Percentiles rank a stretch among this genome's conserved stretches.
Evolutionary conservation across 1,140 invertebrate species (phyloP).

Genomic region (Drosophila tristis): DNA sequence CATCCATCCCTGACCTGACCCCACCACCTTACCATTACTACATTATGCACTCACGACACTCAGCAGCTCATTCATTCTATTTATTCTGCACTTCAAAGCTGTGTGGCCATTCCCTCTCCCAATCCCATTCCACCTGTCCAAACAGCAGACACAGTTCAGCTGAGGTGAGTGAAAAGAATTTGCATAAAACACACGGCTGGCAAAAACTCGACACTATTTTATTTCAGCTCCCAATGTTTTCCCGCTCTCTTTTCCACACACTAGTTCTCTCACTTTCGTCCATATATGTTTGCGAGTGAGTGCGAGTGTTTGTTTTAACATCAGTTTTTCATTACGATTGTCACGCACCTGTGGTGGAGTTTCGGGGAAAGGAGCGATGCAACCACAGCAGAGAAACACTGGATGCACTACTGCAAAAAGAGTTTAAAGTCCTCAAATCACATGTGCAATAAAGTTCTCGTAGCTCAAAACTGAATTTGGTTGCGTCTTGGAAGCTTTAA

Average conservation of each 20-base stretch:
- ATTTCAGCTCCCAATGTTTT: conserved; percentile 50
- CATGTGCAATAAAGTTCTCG: conserved; percentile 45
- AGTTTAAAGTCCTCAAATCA: conserved; percentile 12
- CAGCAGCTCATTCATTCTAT: conserved; percentile 76
- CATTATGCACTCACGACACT: conserved; percentile 77
- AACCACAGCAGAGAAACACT: conserved; percentile 17
- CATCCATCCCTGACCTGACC: not conserved
- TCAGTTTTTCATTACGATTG: conserved; percentile 72
- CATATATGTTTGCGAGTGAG: conserved; percentile 11
- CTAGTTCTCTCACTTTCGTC: not conserved
- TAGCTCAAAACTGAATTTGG: conserved; percentile 25
- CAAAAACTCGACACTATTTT: conserved; percentile 76
- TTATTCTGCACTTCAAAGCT: conserved; percentile 80
- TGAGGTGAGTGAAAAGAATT: conserved; percentile 66
- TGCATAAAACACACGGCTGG: conserved; percentile 74
- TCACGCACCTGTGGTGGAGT: conserved; percentile 41
- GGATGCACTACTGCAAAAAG: conserved; percentile 7
- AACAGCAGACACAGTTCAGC: conserved; percentile 53
- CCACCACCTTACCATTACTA: conserved; percentile 59
- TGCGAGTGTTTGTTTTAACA: conserved; percentile 57
- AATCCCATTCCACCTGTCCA: conserved; percentile 60
- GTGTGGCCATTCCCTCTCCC: conserved; percentile 32
- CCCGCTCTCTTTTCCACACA: not conserved
- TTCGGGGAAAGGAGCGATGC: conserved; percentile 26
- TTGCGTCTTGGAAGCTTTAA: conserved; percentile 34